These are phyloP conservation scores for Oostethus manadensis DNA, from an alignment of 2,113 vertebrate species.

Conservation along the genomic window DNA sequence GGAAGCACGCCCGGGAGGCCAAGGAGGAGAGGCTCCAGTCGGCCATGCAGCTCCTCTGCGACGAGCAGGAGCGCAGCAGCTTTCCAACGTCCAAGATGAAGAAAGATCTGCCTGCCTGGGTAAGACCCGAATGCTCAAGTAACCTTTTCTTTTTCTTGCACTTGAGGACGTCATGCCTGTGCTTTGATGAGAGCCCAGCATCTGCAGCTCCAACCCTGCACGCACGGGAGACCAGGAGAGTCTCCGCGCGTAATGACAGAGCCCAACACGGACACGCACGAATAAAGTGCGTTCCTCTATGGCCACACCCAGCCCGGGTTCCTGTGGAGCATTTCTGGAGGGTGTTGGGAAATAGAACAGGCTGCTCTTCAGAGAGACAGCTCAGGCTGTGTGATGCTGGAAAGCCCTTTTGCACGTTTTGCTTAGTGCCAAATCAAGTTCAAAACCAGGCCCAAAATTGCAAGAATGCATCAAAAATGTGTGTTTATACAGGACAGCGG, in stretches of 20 bases:
- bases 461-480: too few relatives aligned
- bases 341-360: constrained; percentile 4
- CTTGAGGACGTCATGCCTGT: too few relatives aligned
- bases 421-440: too few relatives aligned
- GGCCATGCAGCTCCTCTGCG: constrained; percentile 68
- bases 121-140: constrained; percentile 41
- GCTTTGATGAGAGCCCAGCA: not conserved
- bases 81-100: constrained; percentile 63
- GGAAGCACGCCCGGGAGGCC: constrained; percentile 78
- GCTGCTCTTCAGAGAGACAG: not conserved
- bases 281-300: constrained; percentile 25
- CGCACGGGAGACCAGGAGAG: not conserved
- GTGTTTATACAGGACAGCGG: too few relatives aligned
- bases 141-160: too few relatives aligned
- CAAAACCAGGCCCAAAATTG: too few relatives aligned
- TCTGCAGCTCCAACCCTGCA: not conserved
- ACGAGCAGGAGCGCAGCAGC: constrained; percentile 69
- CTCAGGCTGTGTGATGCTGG: too few relatives aligned
- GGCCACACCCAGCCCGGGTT: constrained; percentile 46
- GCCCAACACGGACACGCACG: constrained; percentile 11
- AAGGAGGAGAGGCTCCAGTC: constrained; percentile 75
- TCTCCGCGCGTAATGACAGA: not conserved
- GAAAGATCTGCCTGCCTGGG: constrained; percentile 81
- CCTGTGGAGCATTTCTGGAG: constrained; percentile 19
- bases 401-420: too few relatives aligned